A percentile compares a stretch with the other conserved stretches of the same genome.
phyloP scores from a whole-genome alignment of 1,140 invertebrate genomes.

The Stenopsyche tienmushanensis region DNA sequence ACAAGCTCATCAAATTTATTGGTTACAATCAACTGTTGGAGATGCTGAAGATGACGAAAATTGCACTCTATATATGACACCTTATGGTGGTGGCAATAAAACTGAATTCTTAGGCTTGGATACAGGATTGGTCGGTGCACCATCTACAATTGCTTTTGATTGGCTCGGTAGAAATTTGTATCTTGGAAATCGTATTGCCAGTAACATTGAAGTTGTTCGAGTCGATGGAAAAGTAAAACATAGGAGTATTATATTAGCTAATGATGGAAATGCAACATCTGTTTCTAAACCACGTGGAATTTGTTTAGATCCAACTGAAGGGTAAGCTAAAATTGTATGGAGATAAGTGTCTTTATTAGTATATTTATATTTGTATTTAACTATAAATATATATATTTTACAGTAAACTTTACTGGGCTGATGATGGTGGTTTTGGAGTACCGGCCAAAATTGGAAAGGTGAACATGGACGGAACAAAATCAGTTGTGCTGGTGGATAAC shows the following conservation, averaged over 20 bases:
- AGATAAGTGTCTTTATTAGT: slow-evolving; percentile 22
- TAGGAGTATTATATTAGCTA: slow-evolving; percentile 85
- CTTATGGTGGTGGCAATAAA: slow-evolving; percentile 84
- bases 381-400: slow-evolving; percentile 38
- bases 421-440: slow-evolving; percentile 89
- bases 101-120: slow-evolving; percentile 79
- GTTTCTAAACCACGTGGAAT: slow-evolving; percentile 87
- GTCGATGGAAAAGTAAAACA: slow-evolving; percentile 82
- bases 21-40: slow-evolving; percentile 75
- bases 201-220: slow-evolving; percentile 90
- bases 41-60: slow-evolving; percentile 73
- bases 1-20: slow-evolving; percentile 78
- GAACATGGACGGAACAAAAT: slow-evolving; percentile 89
- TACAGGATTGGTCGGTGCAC: slow-evolving; percentile 84
- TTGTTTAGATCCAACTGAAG: slow-evolving; percentile 87
- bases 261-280: slow-evolving; percentile 83
- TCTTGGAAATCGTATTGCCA: slow-evolving; percentile 87
- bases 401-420: slow-evolving; percentile 91
- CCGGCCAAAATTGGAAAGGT: slow-evolving; percentile 88
- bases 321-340: slow-evolving; percentile 56
- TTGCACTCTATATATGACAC: slow-evolving; percentile 82
- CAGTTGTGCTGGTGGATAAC: slow-evolving; percentile 67
- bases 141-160: slow-evolving; percentile 90
- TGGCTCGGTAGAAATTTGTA: slow-evolving; percentile 96
- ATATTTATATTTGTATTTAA: slow-evolving; percentile 30